Percentiles rank a stretch among this genome's conserved stretches.
phyloP scores from a whole-genome alignment of 2,797 vertebrate species.

The Megaceryle alcyon region DNA sequence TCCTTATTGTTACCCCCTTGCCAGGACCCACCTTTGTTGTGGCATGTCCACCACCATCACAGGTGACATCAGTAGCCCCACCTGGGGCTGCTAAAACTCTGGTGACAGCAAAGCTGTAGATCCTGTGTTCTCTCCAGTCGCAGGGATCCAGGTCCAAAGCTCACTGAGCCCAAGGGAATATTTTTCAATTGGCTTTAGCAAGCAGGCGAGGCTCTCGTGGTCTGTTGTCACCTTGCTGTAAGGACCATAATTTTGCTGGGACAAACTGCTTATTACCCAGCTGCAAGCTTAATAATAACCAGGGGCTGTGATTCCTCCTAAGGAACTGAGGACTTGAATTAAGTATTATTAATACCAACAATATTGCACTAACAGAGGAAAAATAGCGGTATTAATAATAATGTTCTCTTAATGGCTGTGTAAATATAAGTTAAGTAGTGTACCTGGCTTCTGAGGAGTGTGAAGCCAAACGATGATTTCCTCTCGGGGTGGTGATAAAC shows the following conservation, averaged over 20 bases:
- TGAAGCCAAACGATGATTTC: conserved; percentile 24
- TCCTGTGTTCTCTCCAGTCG: neutral
- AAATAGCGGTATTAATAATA: conserved; percentile 47
- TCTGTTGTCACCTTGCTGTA: neutral
- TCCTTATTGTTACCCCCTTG: neutral
- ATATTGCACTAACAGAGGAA: neutral
- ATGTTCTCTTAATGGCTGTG: conserved; percentile 32
- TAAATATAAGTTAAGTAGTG: conserved; percentile 37
- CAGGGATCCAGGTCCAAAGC: neutral
- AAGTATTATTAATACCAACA: conserved; percentile 62
- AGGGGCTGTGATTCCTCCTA: conserved; percentile 30
- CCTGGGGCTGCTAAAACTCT: neutral
- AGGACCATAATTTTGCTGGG: conserved; percentile 24
- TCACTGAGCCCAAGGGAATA: neutral
- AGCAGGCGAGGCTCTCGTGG: neutral
- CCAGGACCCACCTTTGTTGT: neutral
- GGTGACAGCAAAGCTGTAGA: neutral
- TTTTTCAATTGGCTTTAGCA: neutral
- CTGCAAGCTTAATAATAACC: conserved; percentile 32
- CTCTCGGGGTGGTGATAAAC: conserved; percentile 53
- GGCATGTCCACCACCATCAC: fast-evolving
- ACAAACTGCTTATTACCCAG: conserved; percentile 49
- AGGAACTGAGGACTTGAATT: conserved; percentile 43
- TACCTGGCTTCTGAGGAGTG: conserved; percentile 30
- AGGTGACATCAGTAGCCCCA: neutral